Evolutionary conservation across 2,888 invertebrate species (phyloP), one percentile per base, ranked within the genome.

Genomic region (Sceliomorpha sp.): DNA sequence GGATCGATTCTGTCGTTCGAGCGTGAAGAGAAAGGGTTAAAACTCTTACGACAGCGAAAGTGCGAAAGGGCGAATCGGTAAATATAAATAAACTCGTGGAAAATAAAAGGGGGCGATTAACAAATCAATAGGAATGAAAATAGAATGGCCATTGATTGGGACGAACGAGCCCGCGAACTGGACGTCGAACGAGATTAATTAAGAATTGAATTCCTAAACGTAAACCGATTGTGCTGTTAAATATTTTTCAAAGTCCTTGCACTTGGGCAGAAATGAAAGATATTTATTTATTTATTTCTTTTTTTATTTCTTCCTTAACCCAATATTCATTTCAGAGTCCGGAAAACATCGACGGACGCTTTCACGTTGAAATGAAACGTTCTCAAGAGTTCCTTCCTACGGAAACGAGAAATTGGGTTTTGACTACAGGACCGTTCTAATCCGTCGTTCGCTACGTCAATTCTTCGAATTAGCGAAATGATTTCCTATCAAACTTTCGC

Each of bases 401-500:
- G 69, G 51, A 69, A 58, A 63, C 51, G 55, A 48, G 59, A 48
- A 64, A 70, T 70, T 48, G 59, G 59, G 63, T 63, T 64, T 53
- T 47, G 55, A 70, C 64, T 59, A 59, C 53, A 47, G 64, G 69
- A 45, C 53, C 34, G 72, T 74, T 74, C 75, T 75, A 72, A 75
- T 67, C 72, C 70, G 66, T 70, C 71, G 66, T 66, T 50, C 78
- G 74, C 75, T 74, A 77, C 80, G 72, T 79, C 78, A 75, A 79
- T 83, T 75, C 73, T 62, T 70, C 73, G 77, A 81, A 83, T 83
- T 79, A 82, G 77, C 75, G 74, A 72, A 80, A 83, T 81, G 73
- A 80, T 79, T 78, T 79, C 75, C 75, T 55, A 74, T 59, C 63
- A 67, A 77, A 75, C 69, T 69, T 76, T 72, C n/a, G n/a, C 45